Evolutionary conservation across 2,888 invertebrate species (phyloP), one percentile per base, ranked within the genome.

Genomic region (Ormyrus thymus): DNA sequence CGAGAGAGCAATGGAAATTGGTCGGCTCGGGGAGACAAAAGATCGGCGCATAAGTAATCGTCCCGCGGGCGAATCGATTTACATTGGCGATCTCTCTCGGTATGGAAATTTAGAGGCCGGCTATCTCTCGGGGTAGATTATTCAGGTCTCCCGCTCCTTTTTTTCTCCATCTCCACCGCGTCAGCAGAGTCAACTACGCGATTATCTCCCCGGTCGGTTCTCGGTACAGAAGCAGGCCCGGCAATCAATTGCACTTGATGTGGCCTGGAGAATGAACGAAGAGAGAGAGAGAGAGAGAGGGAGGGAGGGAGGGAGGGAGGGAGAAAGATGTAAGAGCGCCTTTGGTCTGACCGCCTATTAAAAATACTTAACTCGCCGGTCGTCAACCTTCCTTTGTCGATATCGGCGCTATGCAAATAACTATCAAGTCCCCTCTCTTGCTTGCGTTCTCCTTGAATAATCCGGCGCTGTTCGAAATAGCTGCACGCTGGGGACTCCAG

Each of bases 301-400:
- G 55, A 64, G 48, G 56, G 72, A 62, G 79, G 29, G 56, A 50
- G 62, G 56, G 64, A n/a, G 51, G 53, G 73, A 73, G 6, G 56
- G 58, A 78, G 73, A 70, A 53, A 75, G 75, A 75, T 65, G 66
- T 65, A 71, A 71, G 74, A 59, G 10, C 2, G 68, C 64, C 73
- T 80, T 76, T 80, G 66, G 84, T 86, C 84, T 82, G 83, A 70
- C 85, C 85, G 86, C 84, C 85, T 84, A 86, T 87, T 88, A 88
- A 87, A 88, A 87, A 86, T 87, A 86, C 85, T 87, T 85, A 82
- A 85, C 84, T 83, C 84, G 74, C 74, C 83, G 82, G 81, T 81
- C 80, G 81, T 80, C 79, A 74, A 81, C 76, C 82, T 76, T 43
- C 58, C 78, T 68, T 75, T 58, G 71, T 79, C 71, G 76, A 80